Evolutionary conservation across 2,888 invertebrate genomes (phyloP), one percentile per base, ranked within the genome.

Genomic region (Molanna angustata): DNA sequence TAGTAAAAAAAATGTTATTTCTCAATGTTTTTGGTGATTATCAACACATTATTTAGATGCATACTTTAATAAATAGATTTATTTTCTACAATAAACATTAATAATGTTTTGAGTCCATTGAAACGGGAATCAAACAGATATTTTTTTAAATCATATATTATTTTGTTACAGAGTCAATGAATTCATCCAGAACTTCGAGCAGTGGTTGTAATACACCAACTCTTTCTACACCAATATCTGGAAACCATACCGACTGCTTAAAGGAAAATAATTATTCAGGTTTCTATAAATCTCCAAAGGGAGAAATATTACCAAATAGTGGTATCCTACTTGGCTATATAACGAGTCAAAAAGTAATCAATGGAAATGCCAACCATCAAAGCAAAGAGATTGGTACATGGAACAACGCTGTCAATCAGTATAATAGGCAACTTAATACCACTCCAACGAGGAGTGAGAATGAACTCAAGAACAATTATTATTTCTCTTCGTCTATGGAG

Each of bases 171-270:
- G 59, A 59, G 43, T 59, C 59, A 13, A 52, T 54, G n/a, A 66
- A 67, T 11, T 69, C 69, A 0, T 64, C 66, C 7, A 69, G 69
- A 50, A 68, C 66, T 52, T 66, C 67, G 62, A 67, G 64, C 35
- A 56, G 55, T 52, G 63, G 65, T 19, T 69, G 70, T 7, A 69
- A 67, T 49, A 70, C 72, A 4, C 69, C 71, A 2, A 52, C 57
- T 37, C 31, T 52, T 14, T 20, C 41, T 9, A 49, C 33, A 17
- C 50, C 61, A 19, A 70, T 70, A 42, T 67, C 69, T 1, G 40
- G 40, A 20, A 27, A 45, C 18, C 11, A 33, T 11, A 3, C 18
- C 13, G 44, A 45, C 4, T 31, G 11, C 4, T 17, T 21, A 2
- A 49, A 49, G 32, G 40, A 35, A 35, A 49, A 22, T 14, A 11